Base-by-base conservation (phyloP, 2,113 vertebrate species). In the Ceyx melanurus region DNA sequence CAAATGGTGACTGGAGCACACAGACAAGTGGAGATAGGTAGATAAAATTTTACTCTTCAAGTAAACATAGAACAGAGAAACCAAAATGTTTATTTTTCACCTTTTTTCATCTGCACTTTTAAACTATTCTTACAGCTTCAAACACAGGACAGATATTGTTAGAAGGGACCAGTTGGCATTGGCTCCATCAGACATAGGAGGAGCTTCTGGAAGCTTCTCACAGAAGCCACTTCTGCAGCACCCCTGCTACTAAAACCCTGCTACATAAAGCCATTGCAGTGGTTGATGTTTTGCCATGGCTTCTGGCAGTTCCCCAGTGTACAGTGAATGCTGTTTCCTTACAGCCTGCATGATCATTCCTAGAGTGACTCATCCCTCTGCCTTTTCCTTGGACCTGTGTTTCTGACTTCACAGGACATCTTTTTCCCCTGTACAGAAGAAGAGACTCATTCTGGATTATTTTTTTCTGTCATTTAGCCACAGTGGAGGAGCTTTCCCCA, bases 281-380 rank as follows among this genome's bases (percentile, higher is more conserved):
- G 66, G 23, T 42, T 35, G 85, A 48, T 46, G 23, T 14, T 61
- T 82, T 68, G 28, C 40, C 13, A 9, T 54, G n/a, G 28, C 61
- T 82, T 78, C 58, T 84, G 65, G 8, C 29, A 54, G 37, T 58
- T 86, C 79, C 29, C 43, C 35, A 40, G 8, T 57, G 26, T 42
- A 11, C 11, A 51, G 25, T 33, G 11, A 22, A 19, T 88, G 29
- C 57, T n/a, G 19, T 82, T 70, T 74, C 53, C 42, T 61, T 74
- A 48, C 7, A 11, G 61, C 61, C 70, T 57, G 10, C 0, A 0
- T 82, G 42, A 53, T 75, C 66, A 13, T 0, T 0, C 37, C 37
- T 88, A 4, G 15, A 78, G 53, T 58, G 46, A 19, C 28, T 86
- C 37, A 43, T 62, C 26, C 4, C 74, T 53, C 22, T 62, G 2